phyloP scores from a whole-genome alignment of 2,797 vertebrate genomes.

The Lepidocolaptes lacrymiger region DNA sequence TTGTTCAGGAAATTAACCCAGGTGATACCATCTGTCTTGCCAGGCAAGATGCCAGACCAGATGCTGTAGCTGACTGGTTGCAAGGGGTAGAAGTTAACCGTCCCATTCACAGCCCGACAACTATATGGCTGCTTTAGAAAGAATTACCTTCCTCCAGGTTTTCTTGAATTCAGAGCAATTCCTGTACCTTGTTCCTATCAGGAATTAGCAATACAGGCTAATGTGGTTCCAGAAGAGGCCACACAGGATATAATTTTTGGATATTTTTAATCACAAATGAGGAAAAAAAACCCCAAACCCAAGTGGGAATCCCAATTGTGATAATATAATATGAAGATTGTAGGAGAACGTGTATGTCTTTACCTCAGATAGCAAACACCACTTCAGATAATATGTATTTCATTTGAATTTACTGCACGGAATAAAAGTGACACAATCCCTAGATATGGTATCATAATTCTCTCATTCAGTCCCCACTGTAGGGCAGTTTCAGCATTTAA shows the following conservation, averaged over 20 bases:
- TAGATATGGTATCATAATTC: neutral
- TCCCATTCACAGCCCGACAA: neutral
- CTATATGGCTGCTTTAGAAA: neutral
- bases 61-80: neutral
- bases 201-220: neutral
- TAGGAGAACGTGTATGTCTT: neutral
- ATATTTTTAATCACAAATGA: neutral
- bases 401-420: conserved; percentile 1
- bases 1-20: neutral
- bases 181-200: neutral
- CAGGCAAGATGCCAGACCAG: neutral
- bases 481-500: neutral
- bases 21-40: neutral
- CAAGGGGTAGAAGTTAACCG: neutral
- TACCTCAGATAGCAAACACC: neutral
- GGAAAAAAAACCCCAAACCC: neutral
- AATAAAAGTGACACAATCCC: neutral
- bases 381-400: neutral
- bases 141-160: neutral
- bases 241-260: neutral
- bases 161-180: neutral
- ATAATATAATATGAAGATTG: neutral
- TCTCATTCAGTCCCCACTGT: neutral
- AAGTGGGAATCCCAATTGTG: neutral
- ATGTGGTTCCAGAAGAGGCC: neutral